These are phyloP conservation scores for Sorex maritimensis DNA, from an alignment of 2,797 vertebrate species.

Conservation along the genomic window DNA sequence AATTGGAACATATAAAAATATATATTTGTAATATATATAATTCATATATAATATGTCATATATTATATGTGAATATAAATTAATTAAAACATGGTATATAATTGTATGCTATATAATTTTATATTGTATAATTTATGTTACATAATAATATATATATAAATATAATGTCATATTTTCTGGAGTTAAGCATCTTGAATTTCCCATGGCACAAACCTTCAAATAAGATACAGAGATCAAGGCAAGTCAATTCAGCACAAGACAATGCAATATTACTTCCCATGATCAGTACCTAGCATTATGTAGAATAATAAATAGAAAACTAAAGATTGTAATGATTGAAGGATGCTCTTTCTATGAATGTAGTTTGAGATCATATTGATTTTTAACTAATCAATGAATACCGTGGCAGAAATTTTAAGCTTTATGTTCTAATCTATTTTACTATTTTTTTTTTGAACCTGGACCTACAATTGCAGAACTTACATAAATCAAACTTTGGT, in stretches of 20 bases:
- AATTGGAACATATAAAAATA: too few species aligned
- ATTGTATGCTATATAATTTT: too few species aligned
- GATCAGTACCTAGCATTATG: neutral
- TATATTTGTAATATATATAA: too few species aligned
- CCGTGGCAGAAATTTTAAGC: neutral
- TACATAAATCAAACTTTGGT: neutral
- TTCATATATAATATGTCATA: too few species aligned
- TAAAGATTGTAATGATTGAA: neutral
- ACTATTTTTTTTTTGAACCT: neutral
- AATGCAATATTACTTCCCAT: neutral
- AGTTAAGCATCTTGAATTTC: neutral
- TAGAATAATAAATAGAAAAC: neutral
- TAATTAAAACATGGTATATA: too few species aligned
- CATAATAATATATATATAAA: too few species aligned
- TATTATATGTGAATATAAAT: too few species aligned
- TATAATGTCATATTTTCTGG: neutral
- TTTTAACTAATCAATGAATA: conserved; percentile 7
- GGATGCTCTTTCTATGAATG: neutral
- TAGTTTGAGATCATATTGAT: neutral
- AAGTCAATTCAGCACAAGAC: neutral
- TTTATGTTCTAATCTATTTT: neutral
- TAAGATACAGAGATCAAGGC: neutral
- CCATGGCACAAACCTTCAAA: neutral
- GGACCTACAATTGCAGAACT: neutral
- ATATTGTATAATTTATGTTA: too few species aligned